Evolutionary conservation across 2,797 vertebrate species (phyloP), one percentile per base, ranked within the genome.

Genomic region (Holocentrus rufus): DNA sequence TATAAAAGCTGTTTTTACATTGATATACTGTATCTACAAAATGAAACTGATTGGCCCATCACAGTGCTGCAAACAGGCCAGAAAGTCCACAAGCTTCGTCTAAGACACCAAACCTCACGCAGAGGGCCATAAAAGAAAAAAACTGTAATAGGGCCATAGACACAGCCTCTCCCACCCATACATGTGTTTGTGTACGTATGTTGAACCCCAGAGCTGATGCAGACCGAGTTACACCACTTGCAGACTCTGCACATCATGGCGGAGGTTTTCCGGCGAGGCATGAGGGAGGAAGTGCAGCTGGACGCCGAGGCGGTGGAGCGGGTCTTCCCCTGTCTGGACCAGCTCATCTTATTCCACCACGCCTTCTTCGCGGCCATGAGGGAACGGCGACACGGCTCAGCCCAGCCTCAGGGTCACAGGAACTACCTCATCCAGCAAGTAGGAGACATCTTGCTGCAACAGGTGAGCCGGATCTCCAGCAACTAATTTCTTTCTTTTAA

Each of bases 241-340:
- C 96, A 96, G 90, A 99, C 96, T 0, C 89, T 99, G 30, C 92
- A 94, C 87, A 95, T 98, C 90, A 98, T 99, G 97, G 96, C 96
- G 0, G 95, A 98, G 93, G 93, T 99, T 84, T 99, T 98, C 92
- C 93, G 97, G 75, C 94, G 95, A 36, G 97, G 98, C 3, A 96
- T 98, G 96, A 95, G 92, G 66, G 95, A 98, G 76, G 96, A 99
- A 54, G 93, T 99, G 52, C 96, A 97, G 88, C 92, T 99, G 1
- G 96, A 98, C 30, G 84, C 93, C 0, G 93, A 95, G 52, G 94
- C 94, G 0, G 94, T 97, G 87, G 95, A 95, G 81, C 95, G 93
- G 83, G 94, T 99, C 86, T 99, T 99, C 77, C 98, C 98, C 25
- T 97, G 97, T 62, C 92, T 99, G 81, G 97, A 99, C 53, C 96